phyloP scores from a whole-genome alignment of 1,140 invertebrate genomes.

The Pogonomyrmex californicus region DNA sequence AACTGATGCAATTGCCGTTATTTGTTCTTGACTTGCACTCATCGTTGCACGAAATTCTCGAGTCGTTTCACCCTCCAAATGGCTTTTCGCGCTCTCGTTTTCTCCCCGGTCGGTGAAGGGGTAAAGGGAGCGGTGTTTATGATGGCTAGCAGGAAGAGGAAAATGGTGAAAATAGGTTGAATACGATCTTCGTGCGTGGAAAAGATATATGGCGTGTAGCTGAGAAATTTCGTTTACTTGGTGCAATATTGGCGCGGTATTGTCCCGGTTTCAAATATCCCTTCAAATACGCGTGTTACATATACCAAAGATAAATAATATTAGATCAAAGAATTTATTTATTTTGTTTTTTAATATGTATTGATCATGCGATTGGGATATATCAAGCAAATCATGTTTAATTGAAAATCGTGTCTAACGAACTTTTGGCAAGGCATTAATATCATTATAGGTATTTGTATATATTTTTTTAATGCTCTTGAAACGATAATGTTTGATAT shows the following conservation, averaged over 20 bases:
- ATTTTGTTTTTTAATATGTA: no score
- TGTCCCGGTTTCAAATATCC: slow-evolving; percentile 3
- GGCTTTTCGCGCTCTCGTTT: slow-evolving; percentile 24
- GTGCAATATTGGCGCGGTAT: neutral
- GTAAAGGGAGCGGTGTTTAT: slow-evolving; percentile 10
- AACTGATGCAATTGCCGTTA: slow-evolving; percentile 73
- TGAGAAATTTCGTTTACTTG: slow-evolving; percentile 36
- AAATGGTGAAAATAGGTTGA: slow-evolving; percentile 44
- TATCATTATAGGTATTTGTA: neutral
- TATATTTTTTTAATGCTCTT: slow-evolving; percentile 1
- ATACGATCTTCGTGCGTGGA: slow-evolving; percentile 11
- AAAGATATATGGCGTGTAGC: slow-evolving; percentile 32
- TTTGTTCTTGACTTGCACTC: slow-evolving; percentile 72
- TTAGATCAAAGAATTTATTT: neutral
- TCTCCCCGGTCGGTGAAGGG: neutral
- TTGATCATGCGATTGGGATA: no score
- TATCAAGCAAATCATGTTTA: neutral
- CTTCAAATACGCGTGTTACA: neutral
- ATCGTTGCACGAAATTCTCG: slow-evolving; percentile 66
- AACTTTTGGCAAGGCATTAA: neutral
- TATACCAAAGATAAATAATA: slow-evolving; percentile 11
- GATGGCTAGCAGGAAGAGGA: neutral
- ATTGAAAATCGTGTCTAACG: neutral
- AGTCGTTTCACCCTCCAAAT: slow-evolving; percentile 65
- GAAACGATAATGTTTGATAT: neutral